A percentile compares a stretch with the other conserved stretches of the same genome.
Conservation (phyloP, 2,797 vertebrate genomes). For the Esox masquinongy region DNA sequence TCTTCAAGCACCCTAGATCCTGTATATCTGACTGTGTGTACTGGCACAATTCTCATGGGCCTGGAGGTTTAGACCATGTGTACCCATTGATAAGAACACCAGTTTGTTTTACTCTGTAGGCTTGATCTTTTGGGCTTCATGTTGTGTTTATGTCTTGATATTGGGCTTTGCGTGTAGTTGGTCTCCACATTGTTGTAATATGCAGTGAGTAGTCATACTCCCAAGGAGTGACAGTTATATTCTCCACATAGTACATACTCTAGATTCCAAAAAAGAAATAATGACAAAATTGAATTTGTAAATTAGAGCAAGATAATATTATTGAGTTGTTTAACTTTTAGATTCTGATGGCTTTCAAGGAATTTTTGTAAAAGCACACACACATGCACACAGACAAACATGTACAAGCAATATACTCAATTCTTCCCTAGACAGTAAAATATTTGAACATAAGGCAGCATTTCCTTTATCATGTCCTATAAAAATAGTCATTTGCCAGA, state of each 20-base stretch:
- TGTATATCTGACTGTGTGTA: too few relatives aligned
- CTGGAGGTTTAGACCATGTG: too few relatives aligned
- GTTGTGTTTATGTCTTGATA: too few relatives aligned
- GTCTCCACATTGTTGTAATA: too few relatives aligned
- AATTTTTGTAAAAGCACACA: neutral
- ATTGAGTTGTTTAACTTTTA: neutral
- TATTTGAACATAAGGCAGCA: slow-evolving; percentile 85
- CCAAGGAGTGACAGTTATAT: neutral
- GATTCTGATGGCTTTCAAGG: neutral
- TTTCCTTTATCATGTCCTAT: slow-evolving; percentile 91
- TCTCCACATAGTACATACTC: neutral
- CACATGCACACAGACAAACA: slow-evolving; percentile 15
- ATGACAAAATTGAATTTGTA: neutral
- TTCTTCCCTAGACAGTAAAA: slow-evolving; percentile 79
- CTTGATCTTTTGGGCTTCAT: too few relatives aligned
- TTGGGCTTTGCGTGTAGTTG: too few relatives aligned
- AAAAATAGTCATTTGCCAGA: slow-evolving; percentile 90
- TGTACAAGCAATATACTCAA: slow-evolving; percentile 49
- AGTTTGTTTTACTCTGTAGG: too few relatives aligned
- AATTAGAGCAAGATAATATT: neutral
- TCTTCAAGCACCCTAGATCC: too few relatives aligned
- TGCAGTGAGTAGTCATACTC: too few relatives aligned
- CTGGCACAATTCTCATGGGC: too few relatives aligned
- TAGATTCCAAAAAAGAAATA: neutral
- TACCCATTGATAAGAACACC: too few relatives aligned